Conservation (phyloP, 2,113 vertebrate species). For the Otis tarda region DNA sequence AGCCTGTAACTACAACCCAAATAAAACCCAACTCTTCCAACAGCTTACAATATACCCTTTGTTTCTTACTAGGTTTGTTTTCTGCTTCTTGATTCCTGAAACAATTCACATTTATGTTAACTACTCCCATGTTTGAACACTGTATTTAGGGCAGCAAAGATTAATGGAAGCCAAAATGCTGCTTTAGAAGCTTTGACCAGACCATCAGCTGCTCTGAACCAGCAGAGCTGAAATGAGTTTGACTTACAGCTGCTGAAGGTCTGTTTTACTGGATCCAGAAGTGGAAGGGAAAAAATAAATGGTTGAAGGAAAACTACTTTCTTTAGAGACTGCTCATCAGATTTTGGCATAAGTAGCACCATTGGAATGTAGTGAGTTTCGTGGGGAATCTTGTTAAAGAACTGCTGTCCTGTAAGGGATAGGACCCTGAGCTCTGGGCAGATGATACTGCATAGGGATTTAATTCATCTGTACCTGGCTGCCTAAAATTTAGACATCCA, state of each 20-base stretch:
- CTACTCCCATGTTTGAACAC: not conserved
- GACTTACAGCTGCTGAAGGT: not conserved
- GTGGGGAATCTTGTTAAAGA: not conserved
- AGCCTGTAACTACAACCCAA: not conserved
- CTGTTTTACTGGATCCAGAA: not conserved
- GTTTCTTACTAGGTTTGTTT: not conserved
- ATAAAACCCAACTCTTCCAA: not conserved
- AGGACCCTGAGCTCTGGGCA: not conserved
- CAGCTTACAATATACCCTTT: not conserved
- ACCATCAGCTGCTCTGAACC: not conserved
- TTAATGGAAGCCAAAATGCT: conserved; percentile 1
- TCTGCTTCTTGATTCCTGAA: not conserved
- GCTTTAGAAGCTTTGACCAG: not conserved
- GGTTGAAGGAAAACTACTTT: not conserved
- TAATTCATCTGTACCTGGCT: not conserved
- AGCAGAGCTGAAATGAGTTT: not conserved
- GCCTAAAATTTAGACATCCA: not conserved
- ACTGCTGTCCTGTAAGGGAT: not conserved
- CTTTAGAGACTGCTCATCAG: not conserved
- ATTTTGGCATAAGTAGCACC: not conserved
- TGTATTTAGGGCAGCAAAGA: not conserved
- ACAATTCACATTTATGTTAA: not conserved
- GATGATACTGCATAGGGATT: not conserved
- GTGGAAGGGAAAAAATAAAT: not conserved
- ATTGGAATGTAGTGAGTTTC: not conserved